phyloP scores from a whole-genome alignment of 1,140 invertebrate species.

The Sarcophaga peregrina region DNA sequence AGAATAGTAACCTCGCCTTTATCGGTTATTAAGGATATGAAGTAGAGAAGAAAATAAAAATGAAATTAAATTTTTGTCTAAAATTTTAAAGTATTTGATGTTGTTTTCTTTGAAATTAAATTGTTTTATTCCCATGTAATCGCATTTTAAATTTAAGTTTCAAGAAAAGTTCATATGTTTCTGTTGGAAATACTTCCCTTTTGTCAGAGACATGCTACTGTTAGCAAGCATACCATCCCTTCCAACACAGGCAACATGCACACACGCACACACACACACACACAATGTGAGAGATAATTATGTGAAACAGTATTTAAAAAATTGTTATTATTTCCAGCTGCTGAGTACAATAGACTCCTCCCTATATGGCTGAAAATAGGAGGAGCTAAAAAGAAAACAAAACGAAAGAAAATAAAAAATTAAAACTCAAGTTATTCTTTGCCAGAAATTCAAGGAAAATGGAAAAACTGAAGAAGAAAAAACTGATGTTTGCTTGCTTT shows the following conservation, averaged over 20 bases:
- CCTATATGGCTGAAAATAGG: background rate
- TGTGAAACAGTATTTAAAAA: background rate
- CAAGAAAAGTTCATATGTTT: background rate
- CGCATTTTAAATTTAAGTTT: too few relatives aligned
- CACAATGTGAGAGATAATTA: background rate
- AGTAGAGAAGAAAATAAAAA: too few relatives aligned
- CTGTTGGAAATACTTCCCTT: too few relatives aligned
- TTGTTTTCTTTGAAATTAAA: too few relatives aligned
- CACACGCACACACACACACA: background rate
- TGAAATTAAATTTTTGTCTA: too few relatives aligned
- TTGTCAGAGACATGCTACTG: background rate
- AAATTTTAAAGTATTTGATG: too few relatives aligned
- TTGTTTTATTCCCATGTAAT: too few relatives aligned
- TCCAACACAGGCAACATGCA: background rate
- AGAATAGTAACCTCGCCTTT: background rate
- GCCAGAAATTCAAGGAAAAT: background rate
- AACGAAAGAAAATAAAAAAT: background rate
- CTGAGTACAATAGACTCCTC: background rate
- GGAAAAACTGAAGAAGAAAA: too few relatives aligned
- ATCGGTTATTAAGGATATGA: background rate
- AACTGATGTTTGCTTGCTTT: too few relatives aligned
- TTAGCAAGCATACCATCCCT: background rate
- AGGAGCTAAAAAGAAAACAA: background rate
- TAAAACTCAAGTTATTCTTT: background rate
- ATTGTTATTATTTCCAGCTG: background rate